These are phyloP conservation scores for Therioaphis trifolii DNA, from an alignment of 2,888 invertebrate genomes.

Conservation along the genomic window DNA sequence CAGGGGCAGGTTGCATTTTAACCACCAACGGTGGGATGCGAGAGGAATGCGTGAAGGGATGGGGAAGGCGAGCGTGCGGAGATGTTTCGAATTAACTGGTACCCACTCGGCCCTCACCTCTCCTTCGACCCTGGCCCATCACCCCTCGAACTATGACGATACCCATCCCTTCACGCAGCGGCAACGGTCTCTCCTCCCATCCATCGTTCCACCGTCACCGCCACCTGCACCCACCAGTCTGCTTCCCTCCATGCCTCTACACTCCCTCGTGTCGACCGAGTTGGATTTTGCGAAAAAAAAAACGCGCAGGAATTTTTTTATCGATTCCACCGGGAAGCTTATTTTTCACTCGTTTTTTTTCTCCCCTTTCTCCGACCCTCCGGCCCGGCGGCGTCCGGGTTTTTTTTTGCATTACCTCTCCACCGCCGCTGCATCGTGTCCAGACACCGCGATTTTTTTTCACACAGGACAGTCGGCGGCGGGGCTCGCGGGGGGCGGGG, in stretches of 20 bases:
- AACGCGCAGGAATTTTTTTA: slow-evolving; percentile 68
- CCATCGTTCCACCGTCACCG: background rate
- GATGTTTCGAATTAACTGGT: slow-evolving; percentile 61
- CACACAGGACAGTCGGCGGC: slow-evolving; percentile 12
- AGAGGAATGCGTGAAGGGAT: background rate
- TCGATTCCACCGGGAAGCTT: slow-evolving; percentile 66
- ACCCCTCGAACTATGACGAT: slow-evolving; percentile 12
- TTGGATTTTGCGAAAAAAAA: slow-evolving; percentile 64
- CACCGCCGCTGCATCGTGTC: slow-evolving; percentile 42
- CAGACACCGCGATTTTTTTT: slow-evolving; percentile 63
- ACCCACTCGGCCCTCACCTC: slow-evolving; percentile 8
- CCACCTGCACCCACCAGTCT: background rate
- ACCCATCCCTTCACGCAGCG: background rate
- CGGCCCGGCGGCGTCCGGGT: slow-evolving; percentile 20
- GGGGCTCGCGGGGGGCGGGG: slow-evolving; percentile 15
- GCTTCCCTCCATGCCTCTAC: background rate
- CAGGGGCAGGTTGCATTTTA: slow-evolving; percentile 61
- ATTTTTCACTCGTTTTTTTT: slow-evolving; percentile 60
- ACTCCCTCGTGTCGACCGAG: background rate
- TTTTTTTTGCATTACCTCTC: slow-evolving; percentile 59
- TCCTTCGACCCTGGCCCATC: background rate
- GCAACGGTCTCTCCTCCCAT: background rate
- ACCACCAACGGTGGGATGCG: slow-evolving; percentile 9
- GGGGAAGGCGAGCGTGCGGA: slow-evolving; percentile 10
- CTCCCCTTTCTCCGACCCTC: background rate